Percentiles rank a stretch among this genome's conserved stretches.
Evolutionary conservation across 2,113 vertebrate genomes (phyloP).

Genomic region (Leucopsar rothschildi): DNA sequence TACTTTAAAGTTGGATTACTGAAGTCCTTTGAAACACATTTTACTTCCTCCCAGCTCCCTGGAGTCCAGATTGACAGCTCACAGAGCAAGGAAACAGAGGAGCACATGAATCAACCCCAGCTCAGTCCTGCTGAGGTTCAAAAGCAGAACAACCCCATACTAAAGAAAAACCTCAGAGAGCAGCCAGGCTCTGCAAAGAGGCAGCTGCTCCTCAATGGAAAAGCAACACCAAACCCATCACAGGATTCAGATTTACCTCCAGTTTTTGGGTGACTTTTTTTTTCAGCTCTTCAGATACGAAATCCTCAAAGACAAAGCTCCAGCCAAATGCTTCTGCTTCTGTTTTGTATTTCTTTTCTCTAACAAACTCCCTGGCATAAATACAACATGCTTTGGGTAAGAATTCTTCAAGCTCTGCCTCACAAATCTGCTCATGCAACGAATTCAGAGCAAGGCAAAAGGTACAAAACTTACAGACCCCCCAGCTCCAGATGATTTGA

Average conservation of each 20-base stretch:
- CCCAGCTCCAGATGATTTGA: neutral
- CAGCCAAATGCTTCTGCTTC: conserved; percentile 92
- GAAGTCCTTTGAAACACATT: neutral
- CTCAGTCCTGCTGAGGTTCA: neutral
- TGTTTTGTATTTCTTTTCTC: conserved; percentile 86
- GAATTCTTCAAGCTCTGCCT: neutral
- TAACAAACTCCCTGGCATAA: conserved; percentile 85
- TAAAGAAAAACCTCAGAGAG: neutral
- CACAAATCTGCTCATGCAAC: accelerated
- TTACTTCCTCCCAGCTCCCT: neutral
- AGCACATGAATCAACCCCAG: neutral
- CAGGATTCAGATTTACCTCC: conserved; percentile 76
- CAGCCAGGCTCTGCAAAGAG: neutral
- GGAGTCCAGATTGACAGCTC: neutral
- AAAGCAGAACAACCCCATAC: neutral
- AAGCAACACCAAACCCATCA: neutral
- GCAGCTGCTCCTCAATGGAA: neutral
- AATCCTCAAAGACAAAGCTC: conserved; percentile 98
- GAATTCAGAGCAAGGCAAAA: neutral
- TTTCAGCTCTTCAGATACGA: conserved; percentile 86
- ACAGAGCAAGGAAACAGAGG: neutral
- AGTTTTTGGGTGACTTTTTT: conserved; percentile 85
- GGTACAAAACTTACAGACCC: neutral
- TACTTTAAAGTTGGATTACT: neutral
- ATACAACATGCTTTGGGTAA: neutral